These are phyloP conservation scores for Megathymus violae DNA, from an alignment of 1,140 invertebrate species.

Conservation along the genomic window DNA sequence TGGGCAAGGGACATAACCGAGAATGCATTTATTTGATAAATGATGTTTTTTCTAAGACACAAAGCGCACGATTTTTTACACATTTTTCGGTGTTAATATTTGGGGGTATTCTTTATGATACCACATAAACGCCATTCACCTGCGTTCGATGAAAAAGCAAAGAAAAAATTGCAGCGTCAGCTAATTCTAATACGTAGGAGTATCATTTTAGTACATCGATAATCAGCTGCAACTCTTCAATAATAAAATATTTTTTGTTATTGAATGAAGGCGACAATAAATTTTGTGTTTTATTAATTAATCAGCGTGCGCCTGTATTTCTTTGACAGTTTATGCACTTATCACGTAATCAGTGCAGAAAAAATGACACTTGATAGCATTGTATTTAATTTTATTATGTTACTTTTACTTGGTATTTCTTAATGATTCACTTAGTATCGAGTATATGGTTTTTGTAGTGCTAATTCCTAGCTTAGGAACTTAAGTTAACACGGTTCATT, in stretches of 20 bases:
- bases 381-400: slow-evolving; percentile 32
- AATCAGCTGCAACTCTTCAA: too few species aligned
- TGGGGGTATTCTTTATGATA: slow-evolving; percentile 51
- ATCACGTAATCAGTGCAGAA: too few species aligned
- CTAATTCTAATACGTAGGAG: slow-evolving; percentile 43
- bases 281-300: too few species aligned
- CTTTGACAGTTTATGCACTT: too few species aligned
- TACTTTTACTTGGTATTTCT: slow-evolving; percentile 39
- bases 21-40: slow-evolving; percentile 83
- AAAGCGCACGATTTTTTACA: slow-evolving; percentile 57
- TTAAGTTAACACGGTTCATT: slow-evolving; percentile 52
- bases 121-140: slow-evolving; percentile 52
- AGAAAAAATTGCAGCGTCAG: slow-evolving; percentile 48
- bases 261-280: too few species aligned
- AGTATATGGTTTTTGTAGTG: slow-evolving; percentile 41
- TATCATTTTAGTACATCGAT: too few species aligned
- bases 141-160: slow-evolving; percentile 56
- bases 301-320: too few species aligned
- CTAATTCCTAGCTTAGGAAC: slow-evolving; percentile 48
- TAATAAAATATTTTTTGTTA: too few species aligned
- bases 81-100: slow-evolving; percentile 71
- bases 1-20: slow-evolving; percentile 77
- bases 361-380: too few species aligned
- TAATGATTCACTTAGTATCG: slow-evolving; percentile 49
- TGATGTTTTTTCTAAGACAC: slow-evolving; percentile 65